phyloP scores from a whole-genome alignment of 2,888 invertebrate genomes.

The Rhagophthalmus giganteus region DNA sequence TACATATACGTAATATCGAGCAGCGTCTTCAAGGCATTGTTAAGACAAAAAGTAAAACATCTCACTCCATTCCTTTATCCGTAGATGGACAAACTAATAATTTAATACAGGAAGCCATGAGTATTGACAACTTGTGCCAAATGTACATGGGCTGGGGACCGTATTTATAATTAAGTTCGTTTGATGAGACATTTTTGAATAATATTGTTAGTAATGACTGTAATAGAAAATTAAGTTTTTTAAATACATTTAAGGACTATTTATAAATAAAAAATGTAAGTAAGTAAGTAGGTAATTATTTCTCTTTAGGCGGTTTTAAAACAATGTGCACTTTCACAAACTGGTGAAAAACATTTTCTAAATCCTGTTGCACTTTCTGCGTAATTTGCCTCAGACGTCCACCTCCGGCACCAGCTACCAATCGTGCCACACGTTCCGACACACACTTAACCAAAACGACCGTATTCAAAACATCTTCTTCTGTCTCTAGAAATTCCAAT shows the following conservation, averaged over 20 bases:
- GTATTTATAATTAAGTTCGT: conserved; percentile 58
- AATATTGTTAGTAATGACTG: too few relatives aligned
- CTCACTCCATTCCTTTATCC: conserved; percentile 68
- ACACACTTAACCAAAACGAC: conserved; percentile 69
- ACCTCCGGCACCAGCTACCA: conserved; percentile 71
- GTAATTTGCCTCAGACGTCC: conserved; percentile 73
- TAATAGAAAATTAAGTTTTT: too few relatives aligned
- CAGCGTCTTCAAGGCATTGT: conserved; percentile 79
- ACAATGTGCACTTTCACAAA: conserved; percentile 48
- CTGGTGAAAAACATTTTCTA: conserved; percentile 50
- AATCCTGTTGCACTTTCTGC: conserved; percentile 50
- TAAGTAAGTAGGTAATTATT: too few relatives aligned
- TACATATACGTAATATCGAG: conserved; percentile 82
- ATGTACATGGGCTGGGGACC: conserved; percentile 99
- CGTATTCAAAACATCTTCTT: conserved; percentile 61
- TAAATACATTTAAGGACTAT: too few relatives aligned
- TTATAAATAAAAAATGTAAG: neutral
- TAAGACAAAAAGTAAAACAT: conserved; percentile 62
- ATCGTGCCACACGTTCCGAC: conserved; percentile 62
- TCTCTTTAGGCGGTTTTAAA: too few relatives aligned
- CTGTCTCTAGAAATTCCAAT: conserved; percentile 69
- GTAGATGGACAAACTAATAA: conserved; percentile 94
- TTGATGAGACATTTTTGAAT: neutral
- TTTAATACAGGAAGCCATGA: conserved; percentile 89
- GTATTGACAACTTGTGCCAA: conserved; percentile 82